Percentiles rank a stretch among this genome's conserved stretches.
These are phyloP conservation scores for Lethenteron camtschaticum DNA, from an alignment of 2,113 vertebrate species.

Conservation along the genomic window DNA sequence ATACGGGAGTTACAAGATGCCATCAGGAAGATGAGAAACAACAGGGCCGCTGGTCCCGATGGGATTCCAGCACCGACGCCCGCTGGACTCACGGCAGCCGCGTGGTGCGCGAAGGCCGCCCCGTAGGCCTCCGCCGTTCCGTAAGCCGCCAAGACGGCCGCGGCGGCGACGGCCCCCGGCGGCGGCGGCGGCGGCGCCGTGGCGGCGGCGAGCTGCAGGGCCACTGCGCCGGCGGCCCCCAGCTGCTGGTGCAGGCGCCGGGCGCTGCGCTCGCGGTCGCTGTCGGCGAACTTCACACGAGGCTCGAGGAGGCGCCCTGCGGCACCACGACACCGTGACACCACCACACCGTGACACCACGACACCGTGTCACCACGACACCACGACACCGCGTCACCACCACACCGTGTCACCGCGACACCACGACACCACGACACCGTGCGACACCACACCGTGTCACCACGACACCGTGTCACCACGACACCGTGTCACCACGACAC, in stretches of 20 bases:
- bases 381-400: too few relatives aligned
- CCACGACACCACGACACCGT: too few relatives aligned
- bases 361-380: too few relatives aligned
- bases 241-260: conserved; percentile 84
- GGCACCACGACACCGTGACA: conserved; percentile 11
- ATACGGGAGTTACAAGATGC: neutral
- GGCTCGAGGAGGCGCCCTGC: conserved; percentile 74
- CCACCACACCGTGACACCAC: conserved; percentile 28
- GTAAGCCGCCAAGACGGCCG: conserved; percentile 16
- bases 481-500: too few relatives aligned
- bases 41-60: neutral
- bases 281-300: conserved; percentile 88
- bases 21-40: neutral
- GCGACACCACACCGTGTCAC: too few relatives aligned
- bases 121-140: conserved; percentile 7
- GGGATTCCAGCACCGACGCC: neutral
- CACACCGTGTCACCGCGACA: too few relatives aligned
- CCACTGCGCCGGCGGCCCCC: conserved; percentile 80
- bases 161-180: conserved; percentile 23
- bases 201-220: conserved; percentile 62
- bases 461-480: too few relatives aligned
- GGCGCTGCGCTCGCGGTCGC: conserved; percentile 70
- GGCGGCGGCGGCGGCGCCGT: conserved; percentile 68
- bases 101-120: neutral
- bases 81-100: neutral